These are phyloP conservation scores for Drosophila tropicalis DNA, from an alignment of 1,140 invertebrate genomes.

Conservation along the genomic window DNA sequence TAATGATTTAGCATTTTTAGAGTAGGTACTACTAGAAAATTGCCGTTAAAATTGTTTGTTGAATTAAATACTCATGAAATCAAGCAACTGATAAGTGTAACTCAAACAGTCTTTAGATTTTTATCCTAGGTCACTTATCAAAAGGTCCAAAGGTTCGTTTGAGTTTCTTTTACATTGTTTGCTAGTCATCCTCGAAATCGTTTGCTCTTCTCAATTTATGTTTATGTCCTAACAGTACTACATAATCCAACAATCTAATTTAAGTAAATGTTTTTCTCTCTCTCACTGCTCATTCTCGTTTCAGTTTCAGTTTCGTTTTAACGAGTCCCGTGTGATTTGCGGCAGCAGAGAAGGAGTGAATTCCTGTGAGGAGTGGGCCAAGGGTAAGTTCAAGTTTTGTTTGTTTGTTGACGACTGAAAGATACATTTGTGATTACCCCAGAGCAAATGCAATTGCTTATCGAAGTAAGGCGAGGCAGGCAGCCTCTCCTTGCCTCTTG, in stretches of 20 bases:
- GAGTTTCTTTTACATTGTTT: too few relatives aligned
- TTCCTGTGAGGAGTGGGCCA: slow-evolving; percentile 6
- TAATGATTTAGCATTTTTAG: slow-evolving; percentile 34
- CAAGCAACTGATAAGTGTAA: too few relatives aligned
- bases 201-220: not conserved
- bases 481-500: slow-evolving; percentile 1
- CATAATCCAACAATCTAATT: slow-evolving; percentile 58
- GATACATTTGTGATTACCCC: slow-evolving; percentile 73
- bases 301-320: slow-evolving; percentile 69
- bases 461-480: slow-evolving; percentile 21
- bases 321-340: slow-evolving; percentile 63
- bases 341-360: not conserved
- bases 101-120: not conserved
- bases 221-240: not conserved
- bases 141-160: too few relatives aligned
- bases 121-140: not conserved
- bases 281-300: slow-evolving; percentile 21
- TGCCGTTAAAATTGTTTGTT: too few relatives aligned
- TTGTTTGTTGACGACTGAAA: slow-evolving; percentile 22
- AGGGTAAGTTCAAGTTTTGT: slow-evolving; percentile 58
- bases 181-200: not conserved
- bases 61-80: too few relatives aligned
- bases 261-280: slow-evolving; percentile 60
- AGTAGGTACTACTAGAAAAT: not conserved
- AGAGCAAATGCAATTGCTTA: slow-evolving; percentile 47